These are phyloP conservation scores for Myripristis jacobus DNA, from an alignment of 2,797 vertebrate genomes.

Conservation along the genomic window DNA sequence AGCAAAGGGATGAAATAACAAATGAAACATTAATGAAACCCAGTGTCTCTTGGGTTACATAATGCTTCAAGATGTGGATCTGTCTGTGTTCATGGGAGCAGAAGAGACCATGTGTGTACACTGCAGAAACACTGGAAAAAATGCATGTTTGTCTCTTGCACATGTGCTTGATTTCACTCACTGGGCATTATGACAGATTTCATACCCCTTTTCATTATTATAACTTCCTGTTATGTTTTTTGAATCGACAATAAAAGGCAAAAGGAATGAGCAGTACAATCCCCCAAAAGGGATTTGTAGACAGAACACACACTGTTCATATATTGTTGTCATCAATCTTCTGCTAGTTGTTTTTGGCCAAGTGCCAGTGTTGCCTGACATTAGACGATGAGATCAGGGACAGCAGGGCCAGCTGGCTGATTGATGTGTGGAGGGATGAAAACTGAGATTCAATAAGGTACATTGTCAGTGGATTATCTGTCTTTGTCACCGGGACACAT, in stretches of 20 bases:
- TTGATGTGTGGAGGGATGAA: conserved; percentile 46
- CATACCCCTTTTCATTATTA: conserved; percentile 27
- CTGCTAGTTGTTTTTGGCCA: background rate
- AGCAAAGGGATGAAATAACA: too few species aligned
- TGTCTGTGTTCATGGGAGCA: conserved; percentile 10
- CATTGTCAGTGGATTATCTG: conserved; percentile 49
- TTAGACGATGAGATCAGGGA: conserved; percentile 32
- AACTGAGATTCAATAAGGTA: conserved; percentile 59
- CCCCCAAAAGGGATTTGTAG: background rate
- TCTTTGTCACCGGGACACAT: conserved; percentile 58
- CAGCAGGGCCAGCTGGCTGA: conserved; percentile 42
- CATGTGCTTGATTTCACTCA: too few species aligned
- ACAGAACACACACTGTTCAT: background rate
- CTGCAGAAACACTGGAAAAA: too few species aligned
- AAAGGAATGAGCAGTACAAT: background rate
- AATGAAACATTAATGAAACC: conserved; percentile 13
- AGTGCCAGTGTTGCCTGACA: background rate
- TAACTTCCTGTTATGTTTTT: background rate
- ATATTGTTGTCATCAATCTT: background rate
- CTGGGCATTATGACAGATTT: conserved; percentile 6
- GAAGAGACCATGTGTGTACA: background rate
- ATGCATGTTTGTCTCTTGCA: too few species aligned
- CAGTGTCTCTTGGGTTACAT: conserved; percentile 31
- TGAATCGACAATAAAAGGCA: background rate
- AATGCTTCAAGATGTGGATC: conserved; percentile 19